Conservation (phyloP, 2,888 invertebrate species). For the Anthrax anthrax region DNA sequence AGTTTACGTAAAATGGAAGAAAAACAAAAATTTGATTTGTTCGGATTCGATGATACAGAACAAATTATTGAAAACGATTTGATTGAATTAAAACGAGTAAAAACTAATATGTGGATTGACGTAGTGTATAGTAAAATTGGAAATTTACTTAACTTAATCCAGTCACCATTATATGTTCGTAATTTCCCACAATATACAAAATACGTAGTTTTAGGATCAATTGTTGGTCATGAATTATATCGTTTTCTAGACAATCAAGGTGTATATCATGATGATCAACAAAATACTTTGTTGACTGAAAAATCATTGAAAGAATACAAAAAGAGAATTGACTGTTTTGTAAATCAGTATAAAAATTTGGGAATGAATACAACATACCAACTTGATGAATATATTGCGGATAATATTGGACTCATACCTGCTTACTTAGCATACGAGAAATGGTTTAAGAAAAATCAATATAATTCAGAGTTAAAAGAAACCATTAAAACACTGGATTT, state of each 20-base stretch:
- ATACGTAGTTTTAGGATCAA: slow-evolving; percentile 14
- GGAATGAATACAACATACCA: slow-evolving; percentile 11
- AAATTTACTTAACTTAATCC: slow-evolving; percentile 85
- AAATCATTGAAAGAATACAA: not conserved
- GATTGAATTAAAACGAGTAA: slow-evolving; percentile 58
- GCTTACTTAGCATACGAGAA: slow-evolving; percentile 14
- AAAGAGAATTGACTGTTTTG: not conserved
- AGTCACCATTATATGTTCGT: slow-evolving; percentile 78
- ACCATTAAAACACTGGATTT: slow-evolving; percentile 10
- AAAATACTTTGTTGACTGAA: no score
- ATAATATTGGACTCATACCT: slow-evolving; percentile 15
- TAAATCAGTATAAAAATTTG: slow-evolving; percentile 4
- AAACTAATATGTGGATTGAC: no score
- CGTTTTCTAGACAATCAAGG: slow-evolving; percentile 15
- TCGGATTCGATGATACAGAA: no score
- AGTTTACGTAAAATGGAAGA: slow-evolving; percentile 39
- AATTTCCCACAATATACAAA: slow-evolving; percentile 47
- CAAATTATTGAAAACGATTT: no score
- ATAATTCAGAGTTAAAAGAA: slow-evolving; percentile 8
- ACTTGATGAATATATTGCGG: slow-evolving; percentile 15
- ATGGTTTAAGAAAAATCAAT: slow-evolving; percentile 10
- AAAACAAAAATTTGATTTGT: slow-evolving; percentile 51
- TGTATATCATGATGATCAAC: no score
- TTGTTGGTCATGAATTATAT: slow-evolving; percentile 16
- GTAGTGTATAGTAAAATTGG: slow-evolving; percentile 80